Evolutionary conservation across 2,797 vertebrate species (phyloP).

Genomic region (Poeciliopsis presidionis): DNA sequence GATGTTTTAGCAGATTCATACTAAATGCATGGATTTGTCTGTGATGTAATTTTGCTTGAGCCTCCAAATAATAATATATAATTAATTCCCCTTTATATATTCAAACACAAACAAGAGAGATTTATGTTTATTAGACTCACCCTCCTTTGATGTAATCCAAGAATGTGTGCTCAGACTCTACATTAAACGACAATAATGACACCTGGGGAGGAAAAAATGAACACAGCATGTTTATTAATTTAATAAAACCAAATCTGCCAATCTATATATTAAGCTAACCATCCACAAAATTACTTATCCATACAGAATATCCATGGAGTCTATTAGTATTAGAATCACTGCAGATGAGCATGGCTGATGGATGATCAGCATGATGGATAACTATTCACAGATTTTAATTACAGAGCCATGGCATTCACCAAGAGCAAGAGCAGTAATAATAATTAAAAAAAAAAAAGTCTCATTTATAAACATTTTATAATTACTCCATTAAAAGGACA

Average conservation of each 20-base stretch:
- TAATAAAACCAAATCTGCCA: conserved; percentile 32
- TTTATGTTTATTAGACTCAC: conserved; percentile 78
- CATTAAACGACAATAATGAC: conserved; percentile 90
- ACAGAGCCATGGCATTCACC: conserved; percentile 34
- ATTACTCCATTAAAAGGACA: conserved; percentile 31
- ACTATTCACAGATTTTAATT: conserved; percentile 68
- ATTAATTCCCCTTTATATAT: background rate
- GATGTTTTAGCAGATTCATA: background rate
- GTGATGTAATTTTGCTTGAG: background rate
- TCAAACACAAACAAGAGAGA: background rate
- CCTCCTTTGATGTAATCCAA: conserved; percentile 98
- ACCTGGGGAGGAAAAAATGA: conserved; percentile 77
- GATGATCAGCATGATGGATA: conserved; percentile 65
- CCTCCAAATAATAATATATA: background rate
- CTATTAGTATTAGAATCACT: conserved; percentile 62
- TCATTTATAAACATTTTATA: conserved; percentile 55
- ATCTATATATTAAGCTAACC: conserved; percentile 48
- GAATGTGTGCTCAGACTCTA: conserved; percentile 94
- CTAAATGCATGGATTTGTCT: background rate
- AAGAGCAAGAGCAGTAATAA: conserved; percentile 40
- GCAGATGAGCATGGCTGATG: conserved; percentile 34
- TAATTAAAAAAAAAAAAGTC: conserved; percentile 40
- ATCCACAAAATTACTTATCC: conserved; percentile 53
- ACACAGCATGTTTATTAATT: conserved; percentile 36
- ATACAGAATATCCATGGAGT: conserved; percentile 14